Percentiles rank a stretch among this genome's conserved stretches.
These are phyloP conservation scores for Deilephila porcellus DNA, from an alignment of 2,888 invertebrate species.

Conservation along the genomic window DNA sequence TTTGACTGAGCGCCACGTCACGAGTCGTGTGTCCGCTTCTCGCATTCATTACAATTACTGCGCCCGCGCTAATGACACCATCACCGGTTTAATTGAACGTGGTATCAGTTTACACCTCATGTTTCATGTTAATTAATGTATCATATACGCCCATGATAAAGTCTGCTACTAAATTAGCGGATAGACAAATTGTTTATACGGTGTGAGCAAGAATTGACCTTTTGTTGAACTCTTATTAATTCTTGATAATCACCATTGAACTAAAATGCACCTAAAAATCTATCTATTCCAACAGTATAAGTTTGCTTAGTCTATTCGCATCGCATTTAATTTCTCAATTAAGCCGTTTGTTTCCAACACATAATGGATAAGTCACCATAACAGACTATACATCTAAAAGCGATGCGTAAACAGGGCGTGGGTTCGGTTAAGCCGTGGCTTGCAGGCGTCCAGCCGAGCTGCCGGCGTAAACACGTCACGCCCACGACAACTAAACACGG, in stretches of 20 bases:
- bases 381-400: not conserved
- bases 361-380: not conserved
- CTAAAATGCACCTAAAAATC: no score
- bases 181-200: no score
- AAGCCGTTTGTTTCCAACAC: no score
- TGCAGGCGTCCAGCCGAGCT: slow-evolving; percentile 40
- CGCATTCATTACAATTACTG: slow-evolving; percentile 3
- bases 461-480: slow-evolving; percentile 45
- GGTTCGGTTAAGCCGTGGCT: slow-evolving; percentile 47
- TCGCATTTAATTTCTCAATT: no score
- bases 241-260: no score
- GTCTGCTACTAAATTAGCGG: not conserved
- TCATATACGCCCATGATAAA: slow-evolving; percentile 8
- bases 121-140: slow-evolving; percentile 5
- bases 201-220: no score
- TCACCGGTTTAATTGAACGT: slow-evolving; percentile 4
- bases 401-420: slow-evolving; percentile 51
- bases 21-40: not conserved
- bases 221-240: no score
- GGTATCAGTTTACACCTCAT: slow-evolving; percentile 15
- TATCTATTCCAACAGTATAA: no score
- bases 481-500: slow-evolving; percentile 49
- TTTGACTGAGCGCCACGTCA: no score
- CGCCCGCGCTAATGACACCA: not conserved
- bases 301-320: no score